phyloP scores from a whole-genome alignment of 2,113 vertebrate species.

The Mobula hypostoma region DNA sequence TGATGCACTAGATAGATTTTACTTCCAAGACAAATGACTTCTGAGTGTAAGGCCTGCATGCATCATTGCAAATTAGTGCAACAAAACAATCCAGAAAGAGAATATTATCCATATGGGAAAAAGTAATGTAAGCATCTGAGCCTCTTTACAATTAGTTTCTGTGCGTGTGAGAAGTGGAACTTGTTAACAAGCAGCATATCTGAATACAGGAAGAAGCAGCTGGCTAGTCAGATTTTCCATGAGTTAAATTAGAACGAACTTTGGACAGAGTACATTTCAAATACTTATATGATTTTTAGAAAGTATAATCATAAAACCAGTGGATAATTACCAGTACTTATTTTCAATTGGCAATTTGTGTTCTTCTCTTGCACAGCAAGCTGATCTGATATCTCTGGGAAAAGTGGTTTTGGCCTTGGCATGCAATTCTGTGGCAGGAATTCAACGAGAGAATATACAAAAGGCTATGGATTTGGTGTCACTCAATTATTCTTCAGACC shows the following conservation, averaged over 20 bases:
- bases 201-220: not conserved
- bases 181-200: not conserved
- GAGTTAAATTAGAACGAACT: not conserved
- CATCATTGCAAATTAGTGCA: not conserved
- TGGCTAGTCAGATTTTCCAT: not conserved
- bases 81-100: not conserved
- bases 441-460: constrained; percentile 96
- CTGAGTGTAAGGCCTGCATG: not conserved
- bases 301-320: too few species aligned
- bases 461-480: constrained; percentile 99
- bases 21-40: not conserved
- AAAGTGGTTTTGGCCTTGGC: constrained; percentile 97
- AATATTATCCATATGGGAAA: not conserved
- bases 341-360: constrained; percentile 6
- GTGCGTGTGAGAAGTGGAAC: not conserved
- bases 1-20: not conserved
- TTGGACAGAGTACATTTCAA: too few species aligned
- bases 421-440: constrained; percentile 96
- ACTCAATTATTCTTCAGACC: constrained; percentile 98
- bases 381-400: constrained; percentile 94
- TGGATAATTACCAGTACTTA: not conserved
- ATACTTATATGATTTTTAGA: too few species aligned
- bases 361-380: constrained; percentile 75
- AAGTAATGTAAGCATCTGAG: not conserved
- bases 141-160: not conserved